Evolutionary conservation across 2,888 invertebrate species (phyloP), one percentile per base, ranked within the genome.

Genomic region (Eledona agricola): DNA sequence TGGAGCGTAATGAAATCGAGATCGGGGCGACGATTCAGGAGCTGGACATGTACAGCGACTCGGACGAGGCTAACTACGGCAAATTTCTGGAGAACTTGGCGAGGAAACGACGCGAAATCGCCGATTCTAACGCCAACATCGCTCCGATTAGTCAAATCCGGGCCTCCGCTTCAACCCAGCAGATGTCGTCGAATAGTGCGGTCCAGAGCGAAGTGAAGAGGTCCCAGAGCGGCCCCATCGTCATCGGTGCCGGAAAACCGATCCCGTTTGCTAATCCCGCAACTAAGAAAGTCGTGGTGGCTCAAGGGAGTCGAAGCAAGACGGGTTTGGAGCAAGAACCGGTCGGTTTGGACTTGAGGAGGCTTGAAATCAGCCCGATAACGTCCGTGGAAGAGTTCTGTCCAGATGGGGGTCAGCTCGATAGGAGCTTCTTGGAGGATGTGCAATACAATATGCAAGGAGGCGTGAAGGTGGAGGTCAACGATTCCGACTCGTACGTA

Each of bases 1-100:
- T 96, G 55, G 90, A 92, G 70, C 85, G 90, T 11, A 96, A 96
- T 74, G 83, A 86, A 66, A 83, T 84, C 42, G 95, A 96, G 72
- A 89, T 88, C 35, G 82, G 83, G 54, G 83, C 90, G 9, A 90
- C 89, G 7, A 81, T 86, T 57, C 83, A 84, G 63, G 90, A 90
- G 69, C 78, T 91, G 20, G 86, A 90, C 71, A 81, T 88, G 57
- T 90, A 85, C 71, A 86, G 87, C 72, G 88, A 82, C 55, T 87
- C 87, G 0, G 89, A 89, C 60, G 90, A 90, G 64, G 84, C 89
- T 0, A 85, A 89, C 72, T 90, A 90, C 67, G 81, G 84, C 63
- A 77, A 83, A 73, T 90, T 89, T 69, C 75, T 89, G 57, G 91
- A 92, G 57, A 84, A 83, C 58, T 78, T 93, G 38, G 86, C 87